Evolutionary conservation across 2,797 vertebrate genomes (phyloP).

Genomic region (Harpagifer antarcticus): DNA sequence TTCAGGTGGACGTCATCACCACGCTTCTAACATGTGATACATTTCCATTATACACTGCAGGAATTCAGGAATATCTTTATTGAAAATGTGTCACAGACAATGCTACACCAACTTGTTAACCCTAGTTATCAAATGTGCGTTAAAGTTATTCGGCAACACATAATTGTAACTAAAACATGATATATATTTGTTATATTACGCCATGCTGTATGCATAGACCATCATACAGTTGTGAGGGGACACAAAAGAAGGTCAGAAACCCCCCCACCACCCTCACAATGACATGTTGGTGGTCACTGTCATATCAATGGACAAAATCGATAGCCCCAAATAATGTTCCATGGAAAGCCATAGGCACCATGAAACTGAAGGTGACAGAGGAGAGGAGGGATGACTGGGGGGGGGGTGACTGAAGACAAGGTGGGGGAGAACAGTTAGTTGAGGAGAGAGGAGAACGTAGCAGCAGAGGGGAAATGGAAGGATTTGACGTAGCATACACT

Average conservation of each 20-base stretch:
- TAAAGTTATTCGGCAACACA: background rate
- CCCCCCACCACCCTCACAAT: background rate
- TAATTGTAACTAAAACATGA: background rate
- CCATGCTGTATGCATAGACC: background rate
- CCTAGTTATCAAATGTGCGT: background rate
- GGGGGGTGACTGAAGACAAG: background rate
- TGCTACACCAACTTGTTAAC: background rate
- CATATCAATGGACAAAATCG: background rate
- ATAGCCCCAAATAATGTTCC: background rate
- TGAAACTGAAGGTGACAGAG: background rate
- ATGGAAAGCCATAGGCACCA: background rate
- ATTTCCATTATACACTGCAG: background rate
- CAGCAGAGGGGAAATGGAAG: background rate
- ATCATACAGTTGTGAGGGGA: too few relatives aligned
- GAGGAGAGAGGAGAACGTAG: background rate
- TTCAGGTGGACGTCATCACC: slow-evolving; percentile 2
- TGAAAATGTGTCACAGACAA: background rate
- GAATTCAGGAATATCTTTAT: background rate
- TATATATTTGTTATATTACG: background rate
- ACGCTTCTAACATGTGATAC: background rate
- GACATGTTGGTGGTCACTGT: background rate
- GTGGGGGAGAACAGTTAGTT: background rate
- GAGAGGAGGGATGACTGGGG: background rate
- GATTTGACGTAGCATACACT: slow-evolving; percentile 2
- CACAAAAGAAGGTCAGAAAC: too few relatives aligned